Percentiles rank a stretch among this genome's conserved stretches.
Evolutionary conservation across 2,888 invertebrate species (phyloP).

Genomic region (Priocnemis perturbator): DNA sequence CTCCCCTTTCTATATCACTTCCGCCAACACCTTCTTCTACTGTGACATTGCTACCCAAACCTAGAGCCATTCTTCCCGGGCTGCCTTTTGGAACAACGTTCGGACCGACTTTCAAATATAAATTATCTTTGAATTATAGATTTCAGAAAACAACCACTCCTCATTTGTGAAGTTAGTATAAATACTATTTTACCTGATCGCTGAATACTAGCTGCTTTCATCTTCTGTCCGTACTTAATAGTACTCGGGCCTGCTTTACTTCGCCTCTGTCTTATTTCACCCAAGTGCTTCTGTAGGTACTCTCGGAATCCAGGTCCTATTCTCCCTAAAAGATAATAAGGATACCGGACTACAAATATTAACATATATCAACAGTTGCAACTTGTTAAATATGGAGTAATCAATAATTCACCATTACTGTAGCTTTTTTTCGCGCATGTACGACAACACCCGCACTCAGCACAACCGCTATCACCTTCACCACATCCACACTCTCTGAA

Average conservation of each 20-base stretch:
- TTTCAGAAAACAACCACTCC: background rate
- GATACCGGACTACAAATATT: constrained; percentile 24
- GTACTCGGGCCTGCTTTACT: constrained; percentile 73
- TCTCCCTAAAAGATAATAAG: constrained; percentile 67
- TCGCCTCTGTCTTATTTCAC: constrained; percentile 77
- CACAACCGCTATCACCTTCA: constrained; percentile 95
- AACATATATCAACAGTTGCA: constrained; percentile 4
- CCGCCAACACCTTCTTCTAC: constrained; percentile 68
- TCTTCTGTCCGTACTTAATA: constrained; percentile 65
- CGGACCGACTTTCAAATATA: constrained; percentile 54
- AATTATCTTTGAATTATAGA: constrained; percentile 8
- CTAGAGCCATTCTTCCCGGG: constrained; percentile 55
- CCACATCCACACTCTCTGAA: constrained; percentile 95
- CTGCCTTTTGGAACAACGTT: constrained; percentile 61
- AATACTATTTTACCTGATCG: constrained; percentile 54
- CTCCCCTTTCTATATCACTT: constrained; percentile 79
- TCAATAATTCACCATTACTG: constrained; percentile 72
- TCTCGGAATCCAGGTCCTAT: constrained; percentile 79
- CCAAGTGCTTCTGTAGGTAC: constrained; percentile 78
- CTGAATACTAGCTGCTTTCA: constrained; percentile 66
- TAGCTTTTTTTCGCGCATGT: constrained; percentile 86
- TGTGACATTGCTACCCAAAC: constrained; percentile 57
- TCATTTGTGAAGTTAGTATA: background rate
- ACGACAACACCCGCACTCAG: constrained; percentile 93
- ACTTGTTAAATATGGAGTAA: background rate